Percentiles rank a stretch among this genome's conserved stretches.
These are phyloP conservation scores for Ophioninae sp. DNA, from an alignment of 2,888 invertebrate species.

Conservation along the genomic window DNA sequence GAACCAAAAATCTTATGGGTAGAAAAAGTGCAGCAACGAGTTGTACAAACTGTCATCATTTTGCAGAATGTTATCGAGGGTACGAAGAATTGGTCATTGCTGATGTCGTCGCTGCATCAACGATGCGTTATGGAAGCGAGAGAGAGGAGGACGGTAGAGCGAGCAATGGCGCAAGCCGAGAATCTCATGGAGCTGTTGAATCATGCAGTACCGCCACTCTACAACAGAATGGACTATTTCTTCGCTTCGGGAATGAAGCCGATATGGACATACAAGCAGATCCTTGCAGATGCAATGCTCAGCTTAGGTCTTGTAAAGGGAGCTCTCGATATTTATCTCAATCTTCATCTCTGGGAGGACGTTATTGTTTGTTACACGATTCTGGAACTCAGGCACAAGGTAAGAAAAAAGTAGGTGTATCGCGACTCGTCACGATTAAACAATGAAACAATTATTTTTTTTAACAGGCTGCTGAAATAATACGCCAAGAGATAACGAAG, in stretches of 20 bases:
- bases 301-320: slow-evolving; percentile 92
- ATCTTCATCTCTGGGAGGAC: slow-evolving; percentile 94
- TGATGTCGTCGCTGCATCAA: slow-evolving; percentile 88
- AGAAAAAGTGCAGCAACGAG: not conserved
- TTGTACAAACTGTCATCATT: slow-evolving; percentile 8
- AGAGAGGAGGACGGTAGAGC: slow-evolving; percentile 91
- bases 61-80: slow-evolving; percentile 79
- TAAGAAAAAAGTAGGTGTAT: slow-evolving; percentile 70
- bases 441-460: not conserved
- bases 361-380: slow-evolving; percentile 95
- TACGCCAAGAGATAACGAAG: slow-evolving; percentile 89
- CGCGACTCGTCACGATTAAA: not conserved
- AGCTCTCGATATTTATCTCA: slow-evolving; percentile 90
- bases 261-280: slow-evolving; percentile 89
- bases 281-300: slow-evolving; percentile 89
- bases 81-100: slow-evolving; percentile 86
- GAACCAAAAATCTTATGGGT: slow-evolving; percentile 35
- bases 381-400: slow-evolving; percentile 92
- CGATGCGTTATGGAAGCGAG: slow-evolving; percentile 90
- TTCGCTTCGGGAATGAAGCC: slow-evolving; percentile 89
- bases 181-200: slow-evolving; percentile 86
- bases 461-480: slow-evolving; percentile 91
- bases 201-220: slow-evolving; percentile 79
- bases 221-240: slow-evolving; percentile 83
- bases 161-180: slow-evolving; percentile 94